Evolutionary conservation across 2,888 invertebrate genomes (phyloP), one percentile per base, ranked within the genome.

Genomic region (Bellardia pandia): DNA sequence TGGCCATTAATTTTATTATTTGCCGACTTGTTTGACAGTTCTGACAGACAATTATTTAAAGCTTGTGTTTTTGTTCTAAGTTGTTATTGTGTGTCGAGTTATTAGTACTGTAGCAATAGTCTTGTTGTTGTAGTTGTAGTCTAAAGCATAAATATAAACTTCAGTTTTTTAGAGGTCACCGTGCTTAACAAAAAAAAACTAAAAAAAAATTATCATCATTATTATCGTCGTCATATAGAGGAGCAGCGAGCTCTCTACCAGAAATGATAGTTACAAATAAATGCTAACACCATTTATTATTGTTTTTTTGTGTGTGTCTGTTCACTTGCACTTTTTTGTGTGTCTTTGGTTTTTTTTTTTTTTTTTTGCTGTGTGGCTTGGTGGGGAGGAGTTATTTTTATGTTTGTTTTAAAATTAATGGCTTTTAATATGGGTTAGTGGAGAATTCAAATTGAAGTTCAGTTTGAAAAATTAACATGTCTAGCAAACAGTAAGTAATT

Each of bases 31-130:
- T 93, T 93, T 93, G 93, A 93, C 93, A 93, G 93, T 93, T 93
- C 93, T 93, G 93, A 93, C 93, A 93, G 93, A 93, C 93, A 92
- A 93, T 93, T 93, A 93, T 93, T 93, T 93, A 93, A 93, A 93
- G 92, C 93, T 93, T 93, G 93, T 92, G 92, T 92, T 92, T 91
- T 91, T 92, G 91, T 90, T 90, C 89, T 88, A 75, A 80, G 81
- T 76, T 77, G 69, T 83, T 74, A 81, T 81, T 85, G 62, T 78
- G 86, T 87, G 87, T 84, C 85, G 77, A 87, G 87, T 85, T 87
- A 87, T 85, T 87, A 87, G 87, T 85, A 68, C 60, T 30, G n/a
- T 51, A 14, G 58, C 56, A 48, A 16, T 45, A 16, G 76, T 77
- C 23, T 23, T 42, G 58, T 51, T 66, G 82, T 23, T 69, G 30